Base-by-base conservation (phyloP, 1,140 invertebrate species). In the Aradophagus sp. region DNA sequence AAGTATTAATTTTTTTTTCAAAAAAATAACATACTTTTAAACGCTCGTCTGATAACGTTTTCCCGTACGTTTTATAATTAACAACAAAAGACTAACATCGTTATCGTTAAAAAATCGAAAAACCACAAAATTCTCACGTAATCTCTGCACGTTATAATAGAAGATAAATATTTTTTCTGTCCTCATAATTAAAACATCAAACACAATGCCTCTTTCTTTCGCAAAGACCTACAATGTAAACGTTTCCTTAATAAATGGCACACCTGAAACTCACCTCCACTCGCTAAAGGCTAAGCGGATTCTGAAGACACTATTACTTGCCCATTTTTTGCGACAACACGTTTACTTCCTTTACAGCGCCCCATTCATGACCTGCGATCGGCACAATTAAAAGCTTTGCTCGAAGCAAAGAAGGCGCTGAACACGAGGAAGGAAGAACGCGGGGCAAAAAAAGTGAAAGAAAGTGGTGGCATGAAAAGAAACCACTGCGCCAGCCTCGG, bases 201-300 rank as follows among this genome's bases (percentile, higher is more conserved):
- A 53, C 27, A 53, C 35, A 53, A 31, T 47, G 32, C 50, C 52
- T 44, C 38, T 12, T 7, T 44, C 48, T 29, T 70, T 58, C 45
- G 45, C 20, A 16, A 32, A 23, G 13, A 1, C 32, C 5, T 58
- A 63, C 69, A 63, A 73, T 55, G 39, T 34, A 47, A 70, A 31
- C 45, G 45, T 7, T 70, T 58, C 29, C 32, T 29, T 38, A 34
- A 42, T 52, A 58, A 55, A 62, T 63, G 20, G 44, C 29, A 47
- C 52, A 59, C 45, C 63, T 58, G 42, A 61, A 73, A 68, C 31
- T 55, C 52, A 65, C 61, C 58, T 56, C 47, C n/a, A 31, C 35
- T 61, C 56, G 61, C 67, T 62, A 63, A 66, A 69, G 53, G 31
- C 47, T 67, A 73, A 73, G 69, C 39, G 35, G 48, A 62, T 72